Evolutionary conservation across 2,888 invertebrate genomes (phyloP), one percentile per base, ranked within the genome.

Genomic region (Creontiades dilutus): DNA sequence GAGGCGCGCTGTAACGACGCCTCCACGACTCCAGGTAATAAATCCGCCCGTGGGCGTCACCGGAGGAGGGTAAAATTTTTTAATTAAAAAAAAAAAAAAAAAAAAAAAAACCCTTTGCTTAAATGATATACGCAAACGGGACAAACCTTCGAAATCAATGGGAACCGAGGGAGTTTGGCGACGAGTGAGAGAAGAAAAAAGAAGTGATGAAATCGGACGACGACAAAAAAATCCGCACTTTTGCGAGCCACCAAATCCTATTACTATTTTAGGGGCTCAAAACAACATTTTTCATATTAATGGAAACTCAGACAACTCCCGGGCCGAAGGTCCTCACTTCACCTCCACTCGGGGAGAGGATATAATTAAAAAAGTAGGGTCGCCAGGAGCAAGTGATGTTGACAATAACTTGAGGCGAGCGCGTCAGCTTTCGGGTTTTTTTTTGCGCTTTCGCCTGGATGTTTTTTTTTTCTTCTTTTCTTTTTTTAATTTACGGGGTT

Each of bases 251-350:
- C 86, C 86, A 75, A 86, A 86, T 55, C 86, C 76, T 55, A 86
- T 86, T 86, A 47, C 86, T 55, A 86, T 75, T 75, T 86, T 9
- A 46, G n/a, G 27, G 68, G 75, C 86, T 75, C 86, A 75, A 86
- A 68, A 68, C 86, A 75, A 47, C 19, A 86, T 86, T 75, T 86
- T 84, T 84, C 84, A 84, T 84, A 84, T 84, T 84, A 55, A 84
- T 55, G 52, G 28, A 57, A 81, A n/a, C 28, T 57, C 27, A 57
- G 57, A 27, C 84, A 84, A 84, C 55, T 84, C 55, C n/a, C 28
- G 9, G 5, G 11, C 84, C 84, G 28, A 37, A 46, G 27, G 46
- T n/a, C 27, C 37, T 1, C 37, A 37, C 37, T 37, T 37, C 37
- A 37, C 37, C 37, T 4, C 75, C 75, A 28, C 75, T 75, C 28